Evolutionary conservation across 2,113 vertebrate species (phyloP), one percentile per base, ranked within the genome.

Genomic region (Spheniscus mendiculus): DNA sequence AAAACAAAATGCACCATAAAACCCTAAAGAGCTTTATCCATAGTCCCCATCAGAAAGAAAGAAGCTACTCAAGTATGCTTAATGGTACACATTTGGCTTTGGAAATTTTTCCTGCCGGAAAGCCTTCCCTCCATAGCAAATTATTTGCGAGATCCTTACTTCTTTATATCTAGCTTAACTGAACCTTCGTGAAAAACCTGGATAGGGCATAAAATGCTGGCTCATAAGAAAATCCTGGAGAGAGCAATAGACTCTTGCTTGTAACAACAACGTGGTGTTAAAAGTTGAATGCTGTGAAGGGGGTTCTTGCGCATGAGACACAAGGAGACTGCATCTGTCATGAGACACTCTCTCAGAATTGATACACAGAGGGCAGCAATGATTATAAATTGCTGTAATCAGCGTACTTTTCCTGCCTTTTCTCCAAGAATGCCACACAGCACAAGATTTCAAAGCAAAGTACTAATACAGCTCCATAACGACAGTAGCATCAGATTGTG

Each of bases 1-100:
- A 49, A 81, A 90, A 67, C 47, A 85, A 95, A 91, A 83, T 17
- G 36, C 77, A 76, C 23, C 83, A 38, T 16, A 65, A 84, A 90
- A 47, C n/a, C 70, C 65, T 52, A 2, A 38, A 59, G 34, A 83
- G 56, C 8, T 90, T 87, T 65, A 73, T 40, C 22, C 15, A 6
- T 36, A 15, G 49, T 63, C 42, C 55, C 79, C 10, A 47, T 44
- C 76, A 76, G 67, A 84, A 86, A 83, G 82, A 38, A 63, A 83
- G 49, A 36, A 91, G 59, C 40, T 36, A 27, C 62, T 63, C 34
- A 10, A 14, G 0, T 22, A 77, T n/a, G 52, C 49, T 81, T 38
- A 19, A 80, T 8, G 52, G 56, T 7, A 61, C 45, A 45, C 19
- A 13, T 38, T 59, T 9, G n/a, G 40, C 65, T 95, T 83, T 50